Percentiles rank a stretch among this genome's conserved stretches.
These are phyloP conservation scores for Danaus melanippus DNA, from an alignment of 1,140 invertebrate genomes.

Conservation along the genomic window DNA sequence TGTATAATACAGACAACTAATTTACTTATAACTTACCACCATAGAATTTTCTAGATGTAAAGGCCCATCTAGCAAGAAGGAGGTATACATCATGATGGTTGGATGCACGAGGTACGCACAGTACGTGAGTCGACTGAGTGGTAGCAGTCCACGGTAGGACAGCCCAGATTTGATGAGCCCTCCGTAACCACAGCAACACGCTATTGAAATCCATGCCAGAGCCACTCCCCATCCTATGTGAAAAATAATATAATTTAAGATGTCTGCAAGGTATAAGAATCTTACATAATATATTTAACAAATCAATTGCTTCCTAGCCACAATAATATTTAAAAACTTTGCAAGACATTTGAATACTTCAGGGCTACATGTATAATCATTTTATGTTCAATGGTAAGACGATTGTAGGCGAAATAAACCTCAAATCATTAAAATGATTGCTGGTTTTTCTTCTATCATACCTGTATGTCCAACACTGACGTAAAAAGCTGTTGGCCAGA, in stretches of 20 bases:
- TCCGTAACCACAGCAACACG: conserved; percentile 84
- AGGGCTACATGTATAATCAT: too few relatives aligned
- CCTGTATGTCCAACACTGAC: conserved; percentile 75
- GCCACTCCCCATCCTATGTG: conserved; percentile 79
- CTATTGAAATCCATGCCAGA: conserved; percentile 85
- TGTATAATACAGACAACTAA: too few relatives aligned
- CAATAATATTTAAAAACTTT: too few relatives aligned
- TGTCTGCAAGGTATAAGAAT: too few relatives aligned
- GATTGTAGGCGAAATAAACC: too few relatives aligned
- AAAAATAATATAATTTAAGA: background rate
- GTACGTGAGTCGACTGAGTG: conserved; percentile 91
- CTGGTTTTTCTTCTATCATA: conserved; percentile 17
- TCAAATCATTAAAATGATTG: too few relatives aligned
- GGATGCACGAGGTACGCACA: conserved; percentile 93
- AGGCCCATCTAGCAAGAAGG: conserved; percentile 83
- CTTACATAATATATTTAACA: too few relatives aligned
- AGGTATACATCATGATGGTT: conserved; percentile 84
- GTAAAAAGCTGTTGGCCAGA: conserved; percentile 78
- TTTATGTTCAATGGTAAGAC: too few relatives aligned
- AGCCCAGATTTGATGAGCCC: conserved; percentile 82
- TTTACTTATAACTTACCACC: conserved; percentile 70
- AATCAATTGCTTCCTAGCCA: too few relatives aligned
- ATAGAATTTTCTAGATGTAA: conserved; percentile 81
- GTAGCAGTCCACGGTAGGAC: conserved; percentile 85
- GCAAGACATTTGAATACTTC: too few relatives aligned